Percentiles rank a stretch among this genome's conserved stretches.
phyloP scores from a whole-genome alignment of 2,797 vertebrate genomes.

The Cichlasoma orientale region DNA sequence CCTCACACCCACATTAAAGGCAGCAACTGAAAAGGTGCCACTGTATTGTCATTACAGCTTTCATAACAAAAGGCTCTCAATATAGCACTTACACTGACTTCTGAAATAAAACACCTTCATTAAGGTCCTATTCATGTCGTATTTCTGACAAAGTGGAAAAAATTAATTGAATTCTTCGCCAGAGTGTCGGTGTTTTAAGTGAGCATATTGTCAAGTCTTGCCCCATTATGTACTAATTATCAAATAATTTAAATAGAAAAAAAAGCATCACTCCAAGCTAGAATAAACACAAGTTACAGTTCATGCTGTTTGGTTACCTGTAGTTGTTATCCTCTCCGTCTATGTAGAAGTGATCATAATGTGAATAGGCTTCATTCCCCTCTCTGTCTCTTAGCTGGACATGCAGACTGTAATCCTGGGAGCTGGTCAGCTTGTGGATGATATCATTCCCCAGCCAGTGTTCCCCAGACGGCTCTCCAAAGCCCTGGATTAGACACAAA shows the following conservation, averaged over 20 bases:
- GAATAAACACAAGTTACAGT: not conserved
- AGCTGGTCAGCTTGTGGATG: constrained; percentile 83
- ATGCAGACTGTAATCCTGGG: constrained; percentile 79
- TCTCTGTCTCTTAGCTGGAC: constrained; percentile 83
- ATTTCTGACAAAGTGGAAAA: not conserved
- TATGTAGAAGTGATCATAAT: constrained; percentile 82
- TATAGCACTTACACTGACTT: constrained; percentile 18
- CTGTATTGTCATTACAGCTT: constrained; percentile 24
- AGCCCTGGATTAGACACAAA: constrained; percentile 80
- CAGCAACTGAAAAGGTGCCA: constrained; percentile 9
- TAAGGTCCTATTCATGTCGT: constrained; percentile 13
- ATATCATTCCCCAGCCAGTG: constrained; percentile 88
- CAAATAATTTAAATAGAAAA: not conserved
- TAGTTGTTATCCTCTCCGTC: constrained; percentile 83
- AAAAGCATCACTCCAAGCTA: not conserved
- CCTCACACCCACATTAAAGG: constrained; percentile 13
- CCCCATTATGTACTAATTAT: not conserved
- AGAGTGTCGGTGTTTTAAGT: not conserved
- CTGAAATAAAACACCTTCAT: constrained; percentile 15
- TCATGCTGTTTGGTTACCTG: constrained; percentile 69
- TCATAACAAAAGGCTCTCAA: constrained; percentile 27
- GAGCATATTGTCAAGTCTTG: not conserved
- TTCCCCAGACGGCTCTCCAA: constrained; percentile 84
- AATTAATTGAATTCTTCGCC: constrained; percentile 2
- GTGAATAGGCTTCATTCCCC: constrained; percentile 82